These are phyloP conservation scores for Stigmatopora argus DNA, from an alignment of 2,113 vertebrate species.

Conservation along the genomic window DNA sequence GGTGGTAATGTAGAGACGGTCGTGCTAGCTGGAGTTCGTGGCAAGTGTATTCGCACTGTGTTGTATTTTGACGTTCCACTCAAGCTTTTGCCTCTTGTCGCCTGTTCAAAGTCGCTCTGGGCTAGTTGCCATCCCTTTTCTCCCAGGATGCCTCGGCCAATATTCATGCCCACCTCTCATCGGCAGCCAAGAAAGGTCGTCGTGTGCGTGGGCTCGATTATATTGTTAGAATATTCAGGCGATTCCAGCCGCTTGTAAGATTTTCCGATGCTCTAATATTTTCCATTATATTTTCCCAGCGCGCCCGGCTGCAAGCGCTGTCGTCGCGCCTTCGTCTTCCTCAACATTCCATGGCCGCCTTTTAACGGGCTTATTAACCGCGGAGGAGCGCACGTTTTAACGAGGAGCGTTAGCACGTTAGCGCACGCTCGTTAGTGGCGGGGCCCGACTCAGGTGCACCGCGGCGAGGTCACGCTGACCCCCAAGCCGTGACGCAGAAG, in stretches of 20 bases:
- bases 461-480: not conserved
- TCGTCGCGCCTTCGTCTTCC: slow-evolving; percentile 51
- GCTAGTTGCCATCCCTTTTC: not conserved
- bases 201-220: slow-evolving; percentile 34
- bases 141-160: not conserved
- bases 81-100: no score
- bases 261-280: slow-evolving; percentile 79
- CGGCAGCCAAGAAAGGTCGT: not conserved
- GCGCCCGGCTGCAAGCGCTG: slow-evolving; percentile 45
- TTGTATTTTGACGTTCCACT: no score
- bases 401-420: slow-evolving; percentile 24
- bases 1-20: no score
- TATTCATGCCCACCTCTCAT: not conserved
- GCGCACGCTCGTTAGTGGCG: not conserved
- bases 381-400: slow-evolving; percentile 35
- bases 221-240: slow-evolving; percentile 70
- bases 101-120: no score
- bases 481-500: not conserved
- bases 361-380: slow-evolving; percentile 55
- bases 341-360: slow-evolving; percentile 35
- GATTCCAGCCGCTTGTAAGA: slow-evolving; percentile 78
- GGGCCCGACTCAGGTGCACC: not conserved
- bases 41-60: no score
- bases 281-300: slow-evolving; percentile 78
- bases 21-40: no score